Evolutionary conservation across 2,888 invertebrate genomes (phyloP).

Genomic region (Myopa tessellatipennis): DNA sequence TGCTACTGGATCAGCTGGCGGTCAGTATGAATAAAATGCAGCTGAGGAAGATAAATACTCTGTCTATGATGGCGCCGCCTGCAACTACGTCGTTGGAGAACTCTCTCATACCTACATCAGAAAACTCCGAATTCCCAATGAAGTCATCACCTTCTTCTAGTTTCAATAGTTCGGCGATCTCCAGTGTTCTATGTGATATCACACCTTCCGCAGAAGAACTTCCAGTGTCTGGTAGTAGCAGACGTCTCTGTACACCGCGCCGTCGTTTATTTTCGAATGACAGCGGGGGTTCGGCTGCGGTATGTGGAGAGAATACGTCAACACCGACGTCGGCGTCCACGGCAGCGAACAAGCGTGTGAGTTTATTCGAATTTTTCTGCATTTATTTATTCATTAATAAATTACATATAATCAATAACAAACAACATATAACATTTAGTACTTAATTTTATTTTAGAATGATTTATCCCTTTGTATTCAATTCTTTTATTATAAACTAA

Average conservation of each 20-base stretch:
- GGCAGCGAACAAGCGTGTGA: slow-evolving; percentile 47
- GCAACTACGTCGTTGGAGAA: background rate
- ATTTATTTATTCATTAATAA: background rate
- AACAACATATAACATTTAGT: too few species aligned
- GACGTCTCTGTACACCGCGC: slow-evolving; percentile 37
- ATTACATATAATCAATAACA: background rate
- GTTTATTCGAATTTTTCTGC: slow-evolving; percentile 34
- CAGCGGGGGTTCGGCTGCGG: background rate
- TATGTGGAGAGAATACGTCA: background rate
- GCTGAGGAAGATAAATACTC: slow-evolving; percentile 34
- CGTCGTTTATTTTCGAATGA: slow-evolving; percentile 36
- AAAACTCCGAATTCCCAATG: slow-evolving; percentile 17
- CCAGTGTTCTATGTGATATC: background rate
- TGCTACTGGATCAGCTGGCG: slow-evolving; percentile 69
- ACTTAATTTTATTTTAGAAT: too few species aligned
- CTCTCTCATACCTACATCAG: slow-evolving; percentile 5
- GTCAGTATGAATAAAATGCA: slow-evolving; percentile 52
- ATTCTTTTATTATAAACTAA: background rate
- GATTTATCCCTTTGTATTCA: background rate
- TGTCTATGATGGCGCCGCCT: background rate
- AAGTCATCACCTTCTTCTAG: slow-evolving; percentile 32
- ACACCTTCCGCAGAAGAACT: slow-evolving; percentile 22
- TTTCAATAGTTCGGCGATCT: slow-evolving; percentile 29
- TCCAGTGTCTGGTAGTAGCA: slow-evolving; percentile 12
- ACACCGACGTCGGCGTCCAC: slow-evolving; percentile 10